Evolutionary conservation across 2,797 vertebrate species (phyloP).

Genomic region (Chelmon rostratus): DNA sequence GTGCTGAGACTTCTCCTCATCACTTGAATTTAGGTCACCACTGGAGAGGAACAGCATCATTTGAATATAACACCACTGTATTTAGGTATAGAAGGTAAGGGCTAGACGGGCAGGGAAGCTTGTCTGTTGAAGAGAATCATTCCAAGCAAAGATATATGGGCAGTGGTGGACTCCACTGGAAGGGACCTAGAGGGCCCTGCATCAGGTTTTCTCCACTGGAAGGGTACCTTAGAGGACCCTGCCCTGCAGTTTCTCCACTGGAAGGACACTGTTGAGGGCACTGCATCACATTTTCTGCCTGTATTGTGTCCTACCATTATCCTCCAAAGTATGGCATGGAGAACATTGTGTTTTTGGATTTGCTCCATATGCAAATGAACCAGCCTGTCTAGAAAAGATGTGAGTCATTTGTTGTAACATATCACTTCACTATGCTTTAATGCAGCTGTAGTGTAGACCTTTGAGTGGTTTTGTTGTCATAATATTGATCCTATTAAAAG

Average conservation of each 20-base stretch:
- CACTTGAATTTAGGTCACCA: constrained; percentile 53
- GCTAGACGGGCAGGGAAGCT: not conserved
- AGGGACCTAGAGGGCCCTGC: not conserved
- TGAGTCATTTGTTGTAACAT: constrained; percentile 53
- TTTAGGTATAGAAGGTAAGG: not conserved
- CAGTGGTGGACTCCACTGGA: not conserved
- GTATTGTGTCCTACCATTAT: constrained; percentile 16
- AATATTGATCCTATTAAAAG: constrained; percentile 33
- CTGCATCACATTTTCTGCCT: constrained; percentile 5
- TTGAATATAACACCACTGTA: constrained; percentile 35
- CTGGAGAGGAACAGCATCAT: constrained; percentile 8
- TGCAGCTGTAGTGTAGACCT: constrained; percentile 16
- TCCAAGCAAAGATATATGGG: not conserved
- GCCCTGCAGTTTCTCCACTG: not conserved
- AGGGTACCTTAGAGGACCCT: not conserved
- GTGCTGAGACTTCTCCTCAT: constrained; percentile 30
- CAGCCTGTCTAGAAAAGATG: constrained; percentile 27
- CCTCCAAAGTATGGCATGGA: constrained; percentile 32
- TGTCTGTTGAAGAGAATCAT: not conserved
- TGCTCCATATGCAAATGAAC: constrained; percentile 59
- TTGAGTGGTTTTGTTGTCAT: constrained; percentile 18
- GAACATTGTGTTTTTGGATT: constrained; percentile 58
- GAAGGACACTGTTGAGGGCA: not conserved
- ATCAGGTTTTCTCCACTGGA: not conserved
- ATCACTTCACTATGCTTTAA: constrained; percentile 36